These are phyloP conservation scores for Fissipunctia ypsillon DNA, from an alignment of 2,888 invertebrate genomes.

Conservation along the genomic window DNA sequence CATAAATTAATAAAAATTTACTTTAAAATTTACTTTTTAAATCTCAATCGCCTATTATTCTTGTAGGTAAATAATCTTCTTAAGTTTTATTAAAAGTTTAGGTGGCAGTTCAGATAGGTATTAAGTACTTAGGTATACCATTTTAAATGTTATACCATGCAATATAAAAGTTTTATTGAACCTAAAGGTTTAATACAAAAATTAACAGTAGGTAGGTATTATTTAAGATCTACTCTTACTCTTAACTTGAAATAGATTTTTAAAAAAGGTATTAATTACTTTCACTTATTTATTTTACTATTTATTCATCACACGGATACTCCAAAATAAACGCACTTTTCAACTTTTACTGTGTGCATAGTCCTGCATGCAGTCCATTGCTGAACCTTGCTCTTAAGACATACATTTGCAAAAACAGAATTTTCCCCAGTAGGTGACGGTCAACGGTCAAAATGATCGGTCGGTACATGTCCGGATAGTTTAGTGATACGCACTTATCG, in stretches of 20 bases:
- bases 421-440: conserved; percentile 56
- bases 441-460: conserved; percentile 63
- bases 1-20: not conserved
- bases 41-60: not conserved
- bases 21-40: not conserved
- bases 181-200: not conserved
- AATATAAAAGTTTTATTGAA: not conserved
- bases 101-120: not conserved
- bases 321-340: conserved; percentile 12
- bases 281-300: too few species aligned
- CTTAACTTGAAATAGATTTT: not conserved
- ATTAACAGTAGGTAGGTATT: too few species aligned
- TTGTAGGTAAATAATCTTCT: not conserved
- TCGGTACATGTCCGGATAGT: conserved; percentile 68
- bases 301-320: conserved; percentile 1
- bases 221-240: not conserved
- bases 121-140: not conserved
- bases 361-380: too few species aligned
- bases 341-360: not conserved
- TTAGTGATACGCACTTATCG: conserved; percentile 78
- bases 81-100: not conserved
- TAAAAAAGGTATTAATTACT: not conserved
- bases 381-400: not conserved
- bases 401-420: conserved; percentile 13
- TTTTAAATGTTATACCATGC: too few species aligned